These are phyloP conservation scores for Phaenicophaeus curvirostris DNA, from an alignment of 2,797 vertebrate genomes.

Conservation along the genomic window DNA sequence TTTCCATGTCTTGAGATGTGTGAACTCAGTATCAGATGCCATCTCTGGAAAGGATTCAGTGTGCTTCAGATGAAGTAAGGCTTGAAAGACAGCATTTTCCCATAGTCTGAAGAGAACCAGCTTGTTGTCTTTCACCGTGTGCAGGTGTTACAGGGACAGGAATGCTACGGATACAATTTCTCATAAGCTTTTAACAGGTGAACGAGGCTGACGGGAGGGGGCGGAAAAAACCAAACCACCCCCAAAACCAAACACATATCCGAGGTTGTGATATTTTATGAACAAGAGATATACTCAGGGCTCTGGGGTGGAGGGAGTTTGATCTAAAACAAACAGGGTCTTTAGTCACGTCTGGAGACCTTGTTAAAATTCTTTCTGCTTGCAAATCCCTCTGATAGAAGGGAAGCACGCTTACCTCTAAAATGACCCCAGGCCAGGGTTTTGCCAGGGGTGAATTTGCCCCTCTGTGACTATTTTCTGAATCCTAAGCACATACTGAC, in stretches of 20 bases:
- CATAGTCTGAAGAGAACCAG: background rate
- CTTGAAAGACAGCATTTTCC: background rate
- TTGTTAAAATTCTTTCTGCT: slow-evolving; percentile 69
- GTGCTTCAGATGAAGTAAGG: slow-evolving; percentile 10
- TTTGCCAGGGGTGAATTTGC: slow-evolving; percentile 35
- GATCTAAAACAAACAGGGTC: slow-evolving; percentile 46
- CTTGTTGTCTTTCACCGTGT: background rate
- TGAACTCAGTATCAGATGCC: background rate
- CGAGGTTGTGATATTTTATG: background rate
- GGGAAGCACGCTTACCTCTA: slow-evolving; percentile 43
- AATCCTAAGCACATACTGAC: background rate
- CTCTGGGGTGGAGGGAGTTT: slow-evolving; percentile 11
- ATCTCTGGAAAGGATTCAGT: background rate
- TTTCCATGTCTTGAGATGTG: background rate
- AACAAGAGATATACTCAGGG: background rate
- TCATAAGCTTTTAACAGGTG: slow-evolving; percentile 51
- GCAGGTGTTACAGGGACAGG: background rate
- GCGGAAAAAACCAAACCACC: too few relatives aligned
- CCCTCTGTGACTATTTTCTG: slow-evolving; percentile 42
- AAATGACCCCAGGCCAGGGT: background rate
- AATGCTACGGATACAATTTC: background rate
- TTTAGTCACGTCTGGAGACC: slow-evolving; percentile 52
- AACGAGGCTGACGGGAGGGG: background rate
- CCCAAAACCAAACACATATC: background rate
- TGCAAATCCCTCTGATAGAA: slow-evolving; percentile 52